Evolutionary conservation across 2,888 invertebrate genomes (phyloP).

Genomic region (Petrolisthes cinctipes): DNA sequence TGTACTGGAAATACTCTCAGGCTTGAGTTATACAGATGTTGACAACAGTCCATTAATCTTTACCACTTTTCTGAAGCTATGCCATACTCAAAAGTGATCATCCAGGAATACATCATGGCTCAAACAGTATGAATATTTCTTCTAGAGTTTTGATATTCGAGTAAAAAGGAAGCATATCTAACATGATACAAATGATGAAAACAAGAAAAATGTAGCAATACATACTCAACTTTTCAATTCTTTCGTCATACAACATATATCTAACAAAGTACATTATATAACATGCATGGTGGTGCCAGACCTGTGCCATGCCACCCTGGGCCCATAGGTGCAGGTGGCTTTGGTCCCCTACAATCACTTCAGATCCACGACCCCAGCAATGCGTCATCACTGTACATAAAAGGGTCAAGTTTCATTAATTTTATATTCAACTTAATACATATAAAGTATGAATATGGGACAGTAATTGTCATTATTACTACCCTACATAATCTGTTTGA

Average conservation of each 20-base stretch:
- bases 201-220: background rate
- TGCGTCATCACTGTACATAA: slow-evolving; percentile 84
- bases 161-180: background rate
- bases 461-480: background rate
- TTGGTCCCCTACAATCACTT: slow-evolving; percentile 86
- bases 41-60: background rate
- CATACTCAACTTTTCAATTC: background rate
- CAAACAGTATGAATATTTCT: too few species aligned
- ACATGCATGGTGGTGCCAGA: slow-evolving; percentile 66
- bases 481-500: background rate
- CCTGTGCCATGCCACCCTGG: slow-evolving; percentile 81
- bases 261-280: background rate
- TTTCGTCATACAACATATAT: too few species aligned
- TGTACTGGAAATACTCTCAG: background rate
- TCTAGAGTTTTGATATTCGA: background rate
- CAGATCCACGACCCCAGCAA: slow-evolving; percentile 86
- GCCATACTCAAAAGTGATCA: too few species aligned
- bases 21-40: background rate
- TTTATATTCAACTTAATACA: background rate
- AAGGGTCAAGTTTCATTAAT: background rate
- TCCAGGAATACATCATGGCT: too few species aligned
- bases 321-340: slow-evolving; percentile 90
- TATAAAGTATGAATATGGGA: background rate
- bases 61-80: background rate
- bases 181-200: background rate